Evolutionary conservation across 1,140 invertebrate genomes (phyloP).

Genomic region (Brachionus paranguensis): DNA sequence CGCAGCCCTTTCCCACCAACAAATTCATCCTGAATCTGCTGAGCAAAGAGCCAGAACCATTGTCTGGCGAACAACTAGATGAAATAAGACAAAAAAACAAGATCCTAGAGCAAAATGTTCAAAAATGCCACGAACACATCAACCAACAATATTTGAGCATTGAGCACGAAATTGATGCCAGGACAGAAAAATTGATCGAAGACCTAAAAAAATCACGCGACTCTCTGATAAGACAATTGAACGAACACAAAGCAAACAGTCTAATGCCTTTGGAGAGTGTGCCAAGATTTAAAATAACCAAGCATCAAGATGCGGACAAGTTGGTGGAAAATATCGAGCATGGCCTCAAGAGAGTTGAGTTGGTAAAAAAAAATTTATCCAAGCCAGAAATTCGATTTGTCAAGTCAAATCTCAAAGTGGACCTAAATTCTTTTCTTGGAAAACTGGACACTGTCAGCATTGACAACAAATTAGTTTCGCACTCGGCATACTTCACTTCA

Average conservation of each 20-base stretch:
- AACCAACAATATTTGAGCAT: background rate
- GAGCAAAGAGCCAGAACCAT: background rate
- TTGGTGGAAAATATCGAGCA: background rate
- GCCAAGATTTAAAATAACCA: background rate
- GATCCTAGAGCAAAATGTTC: background rate
- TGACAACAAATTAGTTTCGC: background rate
- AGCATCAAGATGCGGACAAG: background rate
- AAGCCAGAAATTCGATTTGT: background rate
- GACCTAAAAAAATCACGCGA: conserved; percentile 9
- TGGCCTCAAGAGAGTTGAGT: background rate
- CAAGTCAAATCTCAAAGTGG: conserved; percentile 15
- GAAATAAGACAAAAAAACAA: background rate
- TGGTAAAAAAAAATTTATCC: background rate
- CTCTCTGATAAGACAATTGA: background rate
- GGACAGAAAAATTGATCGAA: background rate
- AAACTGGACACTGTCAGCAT: background rate
- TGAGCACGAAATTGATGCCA: background rate
- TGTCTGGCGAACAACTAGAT: background rate
- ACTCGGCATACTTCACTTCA: background rate
- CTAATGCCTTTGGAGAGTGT: background rate
- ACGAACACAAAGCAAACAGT: background rate
- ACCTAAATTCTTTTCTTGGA: conserved; percentile 11
- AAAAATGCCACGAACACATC: background rate
- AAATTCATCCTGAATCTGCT: background rate
- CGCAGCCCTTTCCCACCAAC: background rate